Percentiles rank a stretch among this genome's conserved stretches.
Evolutionary conservation across 2,113 vertebrate species (phyloP).

Genomic region (Carollia perspicillata): DNA sequence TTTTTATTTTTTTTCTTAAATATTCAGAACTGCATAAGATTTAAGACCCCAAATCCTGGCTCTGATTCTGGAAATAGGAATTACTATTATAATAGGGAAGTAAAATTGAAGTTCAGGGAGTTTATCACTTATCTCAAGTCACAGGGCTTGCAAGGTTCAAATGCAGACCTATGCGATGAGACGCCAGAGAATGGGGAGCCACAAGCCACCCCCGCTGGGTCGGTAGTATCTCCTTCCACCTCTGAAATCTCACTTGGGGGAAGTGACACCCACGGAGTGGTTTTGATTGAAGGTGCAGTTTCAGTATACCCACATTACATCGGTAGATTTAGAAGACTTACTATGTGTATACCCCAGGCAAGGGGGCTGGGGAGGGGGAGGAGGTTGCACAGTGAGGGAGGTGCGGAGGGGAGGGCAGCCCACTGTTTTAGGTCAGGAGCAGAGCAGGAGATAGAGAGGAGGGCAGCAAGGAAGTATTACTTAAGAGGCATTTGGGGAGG

Average conservation of each 20-base stretch:
- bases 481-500: neutral
- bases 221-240: neutral
- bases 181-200: neutral
- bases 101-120: neutral
- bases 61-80: neutral
- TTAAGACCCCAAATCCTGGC: neutral
- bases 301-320: neutral
- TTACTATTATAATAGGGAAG: neutral
- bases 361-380: neutral
- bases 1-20: conserved; percentile 3
- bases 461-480: neutral
- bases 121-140: neutral
- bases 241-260: neutral
- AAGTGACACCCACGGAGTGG: neutral
- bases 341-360: too few species aligned
- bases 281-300: neutral
- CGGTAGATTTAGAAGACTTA: neutral
- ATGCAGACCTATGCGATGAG: neutral
- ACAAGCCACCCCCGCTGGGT: neutral
- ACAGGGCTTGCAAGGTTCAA: neutral
- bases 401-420: neutral
- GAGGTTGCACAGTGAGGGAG: neutral
- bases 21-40: neutral
- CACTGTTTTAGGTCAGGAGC: neutral
- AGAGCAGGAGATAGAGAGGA: neutral